These are phyloP conservation scores for Eulemur rubriventer DNA, from an alignment of 2,797 vertebrate species.

Conservation along the genomic window DNA sequence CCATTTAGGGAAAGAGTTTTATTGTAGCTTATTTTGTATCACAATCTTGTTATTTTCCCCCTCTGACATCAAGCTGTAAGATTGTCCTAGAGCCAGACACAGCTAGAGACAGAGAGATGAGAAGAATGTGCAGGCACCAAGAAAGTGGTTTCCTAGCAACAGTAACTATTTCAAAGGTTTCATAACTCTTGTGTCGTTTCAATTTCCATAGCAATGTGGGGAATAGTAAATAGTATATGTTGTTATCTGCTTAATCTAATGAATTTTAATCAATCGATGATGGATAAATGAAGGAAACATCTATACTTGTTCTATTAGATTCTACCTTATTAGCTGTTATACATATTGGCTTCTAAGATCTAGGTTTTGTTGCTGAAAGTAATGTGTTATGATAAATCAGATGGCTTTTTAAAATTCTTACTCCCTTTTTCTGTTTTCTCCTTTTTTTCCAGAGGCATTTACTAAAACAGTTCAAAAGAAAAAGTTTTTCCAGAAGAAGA, in stretches of 20 bases:
- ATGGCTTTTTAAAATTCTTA: neutral
- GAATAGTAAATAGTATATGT: slow-evolving; percentile 73
- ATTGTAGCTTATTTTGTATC: slow-evolving; percentile 70
- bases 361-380: neutral
- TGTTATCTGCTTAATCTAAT: slow-evolving; percentile 67
- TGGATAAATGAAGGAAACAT: slow-evolving; percentile 57
- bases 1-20: slow-evolving; percentile 52
- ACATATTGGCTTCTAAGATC: slow-evolving; percentile 50
- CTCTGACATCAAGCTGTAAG: slow-evolving; percentile 73
- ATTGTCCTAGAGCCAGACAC: slow-evolving; percentile 72
- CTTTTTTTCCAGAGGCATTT: neutral
- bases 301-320: slow-evolving; percentile 37
- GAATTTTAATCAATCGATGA: slow-evolving; percentile 49
- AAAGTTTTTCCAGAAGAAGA: neutral
- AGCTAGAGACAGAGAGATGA: slow-evolving; percentile 79
- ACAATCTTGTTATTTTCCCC: slow-evolving; percentile 36
- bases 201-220: slow-evolving; percentile 74
- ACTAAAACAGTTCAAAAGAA: neutral
- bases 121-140: slow-evolving; percentile 78
- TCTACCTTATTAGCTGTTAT: slow-evolving; percentile 36
- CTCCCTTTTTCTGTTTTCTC: neutral
- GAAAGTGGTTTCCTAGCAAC: slow-evolving; percentile 88
- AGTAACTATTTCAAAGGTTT: slow-evolving; percentile 80
- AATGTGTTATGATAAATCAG: slow-evolving; percentile 25
- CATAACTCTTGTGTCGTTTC: slow-evolving; percentile 73